phyloP scores from a whole-genome alignment of 2,888 invertebrate genomes.

The Plebejus melissa region DNA sequence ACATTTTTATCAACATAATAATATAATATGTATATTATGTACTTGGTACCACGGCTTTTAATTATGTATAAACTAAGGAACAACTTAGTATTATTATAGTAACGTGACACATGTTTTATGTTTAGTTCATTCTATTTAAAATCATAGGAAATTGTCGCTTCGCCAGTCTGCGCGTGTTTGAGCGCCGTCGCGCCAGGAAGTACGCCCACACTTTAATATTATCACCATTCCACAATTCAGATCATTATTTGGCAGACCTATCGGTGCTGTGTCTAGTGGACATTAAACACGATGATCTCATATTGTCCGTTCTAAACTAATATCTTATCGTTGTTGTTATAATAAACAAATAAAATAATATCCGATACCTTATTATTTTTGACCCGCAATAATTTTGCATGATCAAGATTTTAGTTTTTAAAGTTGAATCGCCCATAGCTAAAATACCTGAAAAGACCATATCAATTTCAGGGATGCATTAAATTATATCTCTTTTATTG shows the following conservation, averaged over 20 bases:
- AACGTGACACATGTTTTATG: slow-evolving; percentile 23
- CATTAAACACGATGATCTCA: slow-evolving; percentile 28
- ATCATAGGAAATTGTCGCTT: slow-evolving; percentile 29
- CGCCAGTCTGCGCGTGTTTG: slow-evolving; percentile 32
- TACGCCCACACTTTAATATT: slow-evolving; percentile 46
- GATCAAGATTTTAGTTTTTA: neutral
- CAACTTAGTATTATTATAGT: neutral
- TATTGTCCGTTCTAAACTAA: slow-evolving; percentile 33
- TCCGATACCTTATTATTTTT: neutral
- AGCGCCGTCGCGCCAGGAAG: slow-evolving; percentile 49
- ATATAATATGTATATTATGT: neutral
- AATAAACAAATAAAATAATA: too few relatives aligned
- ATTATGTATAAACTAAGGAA: neutral
- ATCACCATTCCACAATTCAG: slow-evolving; percentile 35
- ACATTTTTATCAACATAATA: slow-evolving; percentile 10
- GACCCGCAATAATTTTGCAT: neutral
- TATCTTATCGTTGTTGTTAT: neutral
- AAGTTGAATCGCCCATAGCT: neutral
- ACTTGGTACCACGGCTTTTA: neutral
- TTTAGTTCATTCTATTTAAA: slow-evolving; percentile 28
- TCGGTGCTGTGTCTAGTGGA: slow-evolving; percentile 20
- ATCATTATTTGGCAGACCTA: slow-evolving; percentile 36
- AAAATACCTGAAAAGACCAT: neutral
- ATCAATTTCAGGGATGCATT: too few relatives aligned
- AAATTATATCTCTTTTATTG: too few relatives aligned